Percentiles rank a stretch among this genome's conserved stretches.
Conservation (phyloP, 2,113 vertebrate species). For the Holacanthus passer region DNA sequence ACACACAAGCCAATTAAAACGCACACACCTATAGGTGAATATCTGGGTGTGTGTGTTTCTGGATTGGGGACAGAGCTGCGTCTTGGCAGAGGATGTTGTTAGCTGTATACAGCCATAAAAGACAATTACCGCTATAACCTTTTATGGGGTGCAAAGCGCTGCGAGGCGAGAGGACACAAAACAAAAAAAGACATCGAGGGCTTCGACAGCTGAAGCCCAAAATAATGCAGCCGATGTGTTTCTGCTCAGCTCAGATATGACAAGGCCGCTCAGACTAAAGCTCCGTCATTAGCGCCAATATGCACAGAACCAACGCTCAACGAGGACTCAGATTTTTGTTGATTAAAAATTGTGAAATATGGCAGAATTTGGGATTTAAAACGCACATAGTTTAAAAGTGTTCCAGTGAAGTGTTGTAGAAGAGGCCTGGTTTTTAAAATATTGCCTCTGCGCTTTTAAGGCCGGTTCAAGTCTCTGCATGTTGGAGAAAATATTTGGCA, state of each 20-base stretch:
- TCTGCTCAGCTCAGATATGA: slow-evolving; percentile 50
- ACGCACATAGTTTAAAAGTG: neutral
- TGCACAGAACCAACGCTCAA: neutral
- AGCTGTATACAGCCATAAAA: slow-evolving; percentile 93
- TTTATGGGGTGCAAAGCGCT: slow-evolving; percentile 98
- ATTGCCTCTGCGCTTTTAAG: slow-evolving; percentile 16
- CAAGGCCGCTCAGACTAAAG: slow-evolving; percentile 3
- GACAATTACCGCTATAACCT: slow-evolving; percentile 93
- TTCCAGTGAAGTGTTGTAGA: neutral
- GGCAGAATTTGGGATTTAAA: neutral
- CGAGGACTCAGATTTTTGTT: neutral
- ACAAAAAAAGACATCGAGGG: slow-evolving; percentile 71
- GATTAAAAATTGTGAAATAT: neutral
- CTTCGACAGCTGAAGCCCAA: slow-evolving; percentile 76
- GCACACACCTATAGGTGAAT: slow-evolving; percentile 29
- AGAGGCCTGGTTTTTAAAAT: slow-evolving; percentile 31
- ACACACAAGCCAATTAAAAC: slow-evolving; percentile 24
- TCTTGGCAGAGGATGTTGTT: slow-evolving; percentile 87
- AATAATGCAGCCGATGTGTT: slow-evolving; percentile 63
- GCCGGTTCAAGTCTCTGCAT: slow-evolving; percentile 64
- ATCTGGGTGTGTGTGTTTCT: slow-evolving; percentile 25
- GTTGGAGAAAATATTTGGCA: slow-evolving; percentile 50
- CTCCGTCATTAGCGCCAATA: neutral
- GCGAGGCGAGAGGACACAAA: slow-evolving; percentile 84
- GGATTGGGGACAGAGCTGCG: slow-evolving; percentile 68